Evolutionary conservation across 2,113 vertebrate genomes (phyloP).

Genomic region (Chionomys nivalis): DNA sequence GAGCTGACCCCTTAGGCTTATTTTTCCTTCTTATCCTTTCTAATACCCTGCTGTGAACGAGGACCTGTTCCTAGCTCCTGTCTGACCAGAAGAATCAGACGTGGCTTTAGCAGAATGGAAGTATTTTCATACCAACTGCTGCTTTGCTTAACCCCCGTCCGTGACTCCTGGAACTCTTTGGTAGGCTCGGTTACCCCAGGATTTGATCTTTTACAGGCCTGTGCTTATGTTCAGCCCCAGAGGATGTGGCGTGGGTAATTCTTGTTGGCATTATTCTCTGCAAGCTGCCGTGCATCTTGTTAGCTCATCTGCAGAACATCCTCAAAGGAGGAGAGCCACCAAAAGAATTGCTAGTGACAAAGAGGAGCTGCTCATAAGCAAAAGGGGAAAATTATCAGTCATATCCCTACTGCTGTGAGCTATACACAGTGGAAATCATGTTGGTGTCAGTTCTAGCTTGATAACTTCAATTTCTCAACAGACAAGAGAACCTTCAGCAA

Average conservation of each 20-base stretch:
- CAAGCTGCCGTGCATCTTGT: slow-evolving; percentile 51
- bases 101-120: neutral
- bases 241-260: slow-evolving; percentile 27
- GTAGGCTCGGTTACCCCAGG: fast-evolving
- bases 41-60: neutral
- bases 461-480: neutral
- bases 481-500: neutral
- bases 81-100: neutral
- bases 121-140: neutral
- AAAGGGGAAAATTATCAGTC: slow-evolving; percentile 65
- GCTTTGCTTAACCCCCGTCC: neutral
- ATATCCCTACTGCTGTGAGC: neutral
- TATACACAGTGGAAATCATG: slow-evolving; percentile 48
- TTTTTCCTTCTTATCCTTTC: neutral
- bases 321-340: slow-evolving; percentile 68
- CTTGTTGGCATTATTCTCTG: slow-evolving; percentile 48
- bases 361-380: slow-evolving; percentile 60
- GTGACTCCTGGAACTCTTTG: neutral
- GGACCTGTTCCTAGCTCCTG: neutral
- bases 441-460: slow-evolving; percentile 5
- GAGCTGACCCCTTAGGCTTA: slow-evolving; percentile 1
- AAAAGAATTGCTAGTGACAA: slow-evolving; percentile 75
- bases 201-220: slow-evolving; percentile 63
- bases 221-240: neutral
- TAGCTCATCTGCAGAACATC: slow-evolving; percentile 26